Evolutionary conservation across 2,797 vertebrate species (phyloP).

Genomic region (Chrosomus eos): DNA sequence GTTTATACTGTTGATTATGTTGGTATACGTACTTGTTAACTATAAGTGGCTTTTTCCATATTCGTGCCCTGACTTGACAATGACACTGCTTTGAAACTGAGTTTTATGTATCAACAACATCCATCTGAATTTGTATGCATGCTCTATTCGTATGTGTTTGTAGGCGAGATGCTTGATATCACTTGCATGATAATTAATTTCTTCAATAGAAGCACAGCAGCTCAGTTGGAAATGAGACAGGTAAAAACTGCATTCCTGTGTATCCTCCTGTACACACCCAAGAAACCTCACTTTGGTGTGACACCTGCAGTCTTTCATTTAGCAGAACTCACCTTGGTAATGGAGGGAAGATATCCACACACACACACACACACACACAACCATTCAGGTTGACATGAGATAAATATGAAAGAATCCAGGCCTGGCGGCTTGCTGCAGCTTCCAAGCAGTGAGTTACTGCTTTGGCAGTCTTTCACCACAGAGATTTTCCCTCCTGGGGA

Average conservation of each 20-base stretch:
- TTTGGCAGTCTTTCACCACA: constrained; percentile 41
- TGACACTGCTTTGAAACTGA: constrained; percentile 25
- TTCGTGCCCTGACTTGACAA: constrained; percentile 4
- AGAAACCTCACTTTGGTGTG: constrained; percentile 38
- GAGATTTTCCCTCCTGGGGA: constrained; percentile 27
- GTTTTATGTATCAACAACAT: constrained; percentile 19
- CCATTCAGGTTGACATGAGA: constrained; percentile 36
- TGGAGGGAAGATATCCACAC: constrained; percentile 12
- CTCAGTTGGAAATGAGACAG: not conserved
- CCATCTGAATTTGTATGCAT: constrained; percentile 13
- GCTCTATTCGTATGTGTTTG: not conserved
- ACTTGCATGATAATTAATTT: constrained; percentile 31
- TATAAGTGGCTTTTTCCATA: not conserved
- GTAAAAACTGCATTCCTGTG: constrained; percentile 1
- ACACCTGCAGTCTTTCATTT: constrained; percentile 39
- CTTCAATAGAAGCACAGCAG: constrained; percentile 16
- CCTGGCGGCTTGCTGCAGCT: constrained; percentile 29
- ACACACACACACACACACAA: not conserved
- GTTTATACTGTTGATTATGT: constrained; percentile 2
- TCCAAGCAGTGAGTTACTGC: constrained; percentile 5
- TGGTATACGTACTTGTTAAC: not conserved
- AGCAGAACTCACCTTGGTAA: constrained; percentile 25
- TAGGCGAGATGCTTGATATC: constrained; percentile 7
- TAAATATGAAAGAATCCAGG: constrained; percentile 38
- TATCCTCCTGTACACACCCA: constrained; percentile 19